Conservation (phyloP, 2,888 invertebrate genomes). For the Habroteleia sp. region DNA sequence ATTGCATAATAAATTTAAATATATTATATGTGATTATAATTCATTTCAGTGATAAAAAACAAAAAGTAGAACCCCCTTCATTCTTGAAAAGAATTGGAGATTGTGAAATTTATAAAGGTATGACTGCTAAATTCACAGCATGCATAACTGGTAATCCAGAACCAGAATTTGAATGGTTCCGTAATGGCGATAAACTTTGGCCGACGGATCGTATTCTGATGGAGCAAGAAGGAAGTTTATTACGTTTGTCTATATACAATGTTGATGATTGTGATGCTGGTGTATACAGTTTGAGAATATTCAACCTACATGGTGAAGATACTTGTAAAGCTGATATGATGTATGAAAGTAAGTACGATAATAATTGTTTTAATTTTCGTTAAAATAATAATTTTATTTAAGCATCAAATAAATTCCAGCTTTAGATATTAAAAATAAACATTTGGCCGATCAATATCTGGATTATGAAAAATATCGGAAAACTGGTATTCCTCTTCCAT, state of each 20-base stretch:
- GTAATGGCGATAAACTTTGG: conserved; percentile 89
- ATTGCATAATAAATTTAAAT: neutral
- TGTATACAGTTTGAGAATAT: conserved; percentile 90
- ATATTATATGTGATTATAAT: neutral
- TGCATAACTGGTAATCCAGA: conserved; percentile 93
- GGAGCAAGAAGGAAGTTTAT: conserved; percentile 91
- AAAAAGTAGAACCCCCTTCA: conserved; percentile 90
- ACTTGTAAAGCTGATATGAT: conserved; percentile 89
- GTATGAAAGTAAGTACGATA: conserved; percentile 86
- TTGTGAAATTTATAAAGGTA: conserved; percentile 91
- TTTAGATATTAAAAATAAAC: conserved; percentile 86
- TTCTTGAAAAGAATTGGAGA: conserved; percentile 95
- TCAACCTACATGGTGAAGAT: conserved; percentile 92
- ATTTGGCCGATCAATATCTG: conserved; percentile 89
- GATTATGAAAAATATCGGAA: conserved; percentile 92
- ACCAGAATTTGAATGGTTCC: conserved; percentile 93
- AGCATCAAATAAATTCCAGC: conserved; percentile 79
- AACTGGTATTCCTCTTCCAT: conserved; percentile 92
- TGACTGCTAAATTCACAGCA: conserved; percentile 96
- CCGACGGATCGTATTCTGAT: conserved; percentile 91
- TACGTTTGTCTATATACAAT: conserved; percentile 90
- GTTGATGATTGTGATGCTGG: conserved; percentile 92
- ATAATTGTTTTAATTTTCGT: conserved; percentile 10
- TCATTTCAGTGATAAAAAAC: conserved; percentile 85
- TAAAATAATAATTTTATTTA: conserved; percentile 1